phyloP scores from a whole-genome alignment of 2,888 invertebrate species.

The Brachypalpus laphriformis region DNA sequence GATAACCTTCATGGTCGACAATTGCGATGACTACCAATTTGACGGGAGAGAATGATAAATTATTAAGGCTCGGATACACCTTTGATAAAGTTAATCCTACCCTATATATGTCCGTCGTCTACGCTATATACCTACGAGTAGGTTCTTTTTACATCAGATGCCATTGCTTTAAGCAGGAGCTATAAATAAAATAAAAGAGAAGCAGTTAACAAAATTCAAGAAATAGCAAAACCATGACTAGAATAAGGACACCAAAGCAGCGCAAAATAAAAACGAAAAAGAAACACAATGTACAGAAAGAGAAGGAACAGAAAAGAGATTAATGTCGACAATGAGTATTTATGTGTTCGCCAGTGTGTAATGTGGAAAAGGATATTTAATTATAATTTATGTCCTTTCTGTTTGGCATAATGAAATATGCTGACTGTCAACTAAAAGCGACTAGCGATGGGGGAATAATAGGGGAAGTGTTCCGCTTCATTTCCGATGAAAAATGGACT shows the following conservation, averaged over 20 bases:
- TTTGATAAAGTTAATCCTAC: neutral
- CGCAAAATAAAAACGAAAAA: neutral
- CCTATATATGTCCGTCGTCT: too few relatives aligned
- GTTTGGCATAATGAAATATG: constrained; percentile 75
- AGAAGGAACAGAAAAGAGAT: constrained; percentile 51
- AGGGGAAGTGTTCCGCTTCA: constrained; percentile 32
- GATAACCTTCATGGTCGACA: constrained; percentile 21
- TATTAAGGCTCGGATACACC: neutral
- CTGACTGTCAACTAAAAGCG: constrained; percentile 57
- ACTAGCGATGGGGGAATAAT: constrained; percentile 25
- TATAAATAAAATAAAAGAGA: neutral
- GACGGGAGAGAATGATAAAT: neutral
- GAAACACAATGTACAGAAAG: constrained; percentile 15
- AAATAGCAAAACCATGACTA: neutral
- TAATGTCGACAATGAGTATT: constrained; percentile 73
- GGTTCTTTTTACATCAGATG: too few relatives aligned
- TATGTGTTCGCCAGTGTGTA: constrained; percentile 70
- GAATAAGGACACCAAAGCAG: constrained; percentile 44
- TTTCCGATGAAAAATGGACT: neutral
- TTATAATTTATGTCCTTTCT: constrained; percentile 74
- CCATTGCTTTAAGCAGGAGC: neutral
- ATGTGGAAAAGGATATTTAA: constrained; percentile 73
- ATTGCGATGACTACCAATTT: neutral
- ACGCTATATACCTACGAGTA: too few relatives aligned
- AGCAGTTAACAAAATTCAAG: neutral